phyloP scores from a whole-genome alignment of 2,888 invertebrate genomes.

The Pelosia muscerda region DNA sequence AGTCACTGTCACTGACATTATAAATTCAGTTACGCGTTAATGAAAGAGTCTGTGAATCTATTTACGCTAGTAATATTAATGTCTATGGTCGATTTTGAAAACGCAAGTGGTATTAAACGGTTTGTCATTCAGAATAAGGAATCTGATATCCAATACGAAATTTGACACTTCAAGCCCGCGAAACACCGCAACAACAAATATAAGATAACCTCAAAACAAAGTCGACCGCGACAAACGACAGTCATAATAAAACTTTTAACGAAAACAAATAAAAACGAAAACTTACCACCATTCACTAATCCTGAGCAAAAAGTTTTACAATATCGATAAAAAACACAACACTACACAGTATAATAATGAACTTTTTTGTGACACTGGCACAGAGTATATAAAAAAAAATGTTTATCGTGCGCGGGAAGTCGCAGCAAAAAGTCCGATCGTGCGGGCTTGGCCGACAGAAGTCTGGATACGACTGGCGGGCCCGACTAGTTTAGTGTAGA shows the following conservation, averaged over 20 bases:
- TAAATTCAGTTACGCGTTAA: too few relatives aligned
- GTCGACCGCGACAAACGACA: background rate
- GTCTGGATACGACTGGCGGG: conserved; percentile 54
- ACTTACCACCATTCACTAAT: conserved; percentile 41
- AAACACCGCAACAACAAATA: background rate
- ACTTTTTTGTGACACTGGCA: conserved; percentile 47
- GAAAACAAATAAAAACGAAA: conserved; percentile 24
- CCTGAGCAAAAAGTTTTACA: conserved; percentile 34
- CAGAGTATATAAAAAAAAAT: conserved; percentile 40
- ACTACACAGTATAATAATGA: conserved; percentile 42
- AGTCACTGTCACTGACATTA: too few relatives aligned
- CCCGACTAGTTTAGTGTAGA: conserved; percentile 28
- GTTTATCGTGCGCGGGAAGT: conserved; percentile 41
- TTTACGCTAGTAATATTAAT: too few relatives aligned
- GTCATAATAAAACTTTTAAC: conserved; percentile 8
- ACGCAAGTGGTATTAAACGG: too few relatives aligned
- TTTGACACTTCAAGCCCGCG: background rate
- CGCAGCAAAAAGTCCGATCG: conserved; percentile 42
- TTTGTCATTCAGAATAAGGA: too few relatives aligned
- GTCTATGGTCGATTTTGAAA: too few relatives aligned
- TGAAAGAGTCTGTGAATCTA: too few relatives aligned
- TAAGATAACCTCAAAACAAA: conserved; percentile 10
- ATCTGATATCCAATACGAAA: background rate
- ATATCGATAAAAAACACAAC: conserved; percentile 46
- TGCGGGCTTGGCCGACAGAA: conserved; percentile 50